Percentiles rank a stretch among this genome's conserved stretches.
phyloP scores from a whole-genome alignment of 2,113 vertebrate genomes.

The Centropus unirufus region DNA sequence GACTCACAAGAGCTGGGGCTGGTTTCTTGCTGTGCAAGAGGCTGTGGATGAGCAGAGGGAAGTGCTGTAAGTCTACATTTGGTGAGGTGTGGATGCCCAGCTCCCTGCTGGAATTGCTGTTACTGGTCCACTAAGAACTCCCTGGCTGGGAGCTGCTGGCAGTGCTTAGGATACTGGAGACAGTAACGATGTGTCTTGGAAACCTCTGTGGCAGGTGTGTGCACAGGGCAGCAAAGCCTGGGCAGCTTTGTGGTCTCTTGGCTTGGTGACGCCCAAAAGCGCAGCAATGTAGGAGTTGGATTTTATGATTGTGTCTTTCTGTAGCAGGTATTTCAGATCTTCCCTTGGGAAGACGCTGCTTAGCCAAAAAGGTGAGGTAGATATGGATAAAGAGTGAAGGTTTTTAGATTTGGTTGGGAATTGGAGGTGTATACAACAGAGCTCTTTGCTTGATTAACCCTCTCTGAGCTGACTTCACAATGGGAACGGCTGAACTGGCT shows the following conservation, averaged over 20 bases:
- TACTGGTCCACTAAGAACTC: background rate
- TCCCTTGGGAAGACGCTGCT: background rate
- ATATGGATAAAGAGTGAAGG: background rate
- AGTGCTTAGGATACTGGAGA: background rate
- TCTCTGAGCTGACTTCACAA: background rate
- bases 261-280: background rate
- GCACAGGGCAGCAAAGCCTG: background rate
- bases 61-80: background rate
- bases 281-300: accelerated
- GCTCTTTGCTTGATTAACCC: background rate
- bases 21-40: background rate
- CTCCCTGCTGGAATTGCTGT: background rate
- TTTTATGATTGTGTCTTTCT: background rate
- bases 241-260: background rate
- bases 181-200: background rate
- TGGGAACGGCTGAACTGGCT: background rate
- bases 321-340: background rate
- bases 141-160: background rate
- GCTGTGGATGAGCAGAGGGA: background rate
- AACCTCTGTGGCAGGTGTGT: background rate
- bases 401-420: background rate
- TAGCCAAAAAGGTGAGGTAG: background rate
- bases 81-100: background rate
- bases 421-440: background rate
- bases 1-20: background rate